Conservation (phyloP, 2,113 vertebrate genomes). For the Propithecus coquereli region DNA sequence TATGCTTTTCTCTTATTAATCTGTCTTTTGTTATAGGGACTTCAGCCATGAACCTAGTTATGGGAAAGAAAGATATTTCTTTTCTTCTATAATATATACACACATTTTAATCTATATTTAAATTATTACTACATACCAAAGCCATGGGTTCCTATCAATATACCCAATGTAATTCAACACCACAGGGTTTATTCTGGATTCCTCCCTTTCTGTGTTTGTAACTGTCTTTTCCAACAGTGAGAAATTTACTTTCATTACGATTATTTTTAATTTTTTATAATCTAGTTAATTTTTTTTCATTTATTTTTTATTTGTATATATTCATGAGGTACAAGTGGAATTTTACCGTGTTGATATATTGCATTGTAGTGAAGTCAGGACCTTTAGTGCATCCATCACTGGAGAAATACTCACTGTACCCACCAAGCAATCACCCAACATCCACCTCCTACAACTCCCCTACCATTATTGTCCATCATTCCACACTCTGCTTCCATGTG, state of each 20-base stretch:
- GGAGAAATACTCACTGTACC: too few species aligned
- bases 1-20: background rate
- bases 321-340: too few species aligned
- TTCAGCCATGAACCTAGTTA: background rate
- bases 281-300: too few species aligned
- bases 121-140: background rate
- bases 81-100: background rate
- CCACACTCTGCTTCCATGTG: too few species aligned
- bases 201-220: background rate
- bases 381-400: too few species aligned
- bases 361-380: too few species aligned
- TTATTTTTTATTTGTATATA: too few species aligned
- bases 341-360: too few species aligned
- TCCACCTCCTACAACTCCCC: too few species aligned
- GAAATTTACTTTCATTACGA: background rate
- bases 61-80: background rate
- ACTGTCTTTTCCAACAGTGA: background rate
- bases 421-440: too few species aligned
- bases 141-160: background rate
- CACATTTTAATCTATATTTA: background rate
- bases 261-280: too few species aligned
- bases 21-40: background rate
- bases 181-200: background rate
- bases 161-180: background rate
- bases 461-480: too few species aligned